phyloP scores from a whole-genome alignment of 2,797 vertebrate genomes.

The Chrysolophus pictus region DNA sequence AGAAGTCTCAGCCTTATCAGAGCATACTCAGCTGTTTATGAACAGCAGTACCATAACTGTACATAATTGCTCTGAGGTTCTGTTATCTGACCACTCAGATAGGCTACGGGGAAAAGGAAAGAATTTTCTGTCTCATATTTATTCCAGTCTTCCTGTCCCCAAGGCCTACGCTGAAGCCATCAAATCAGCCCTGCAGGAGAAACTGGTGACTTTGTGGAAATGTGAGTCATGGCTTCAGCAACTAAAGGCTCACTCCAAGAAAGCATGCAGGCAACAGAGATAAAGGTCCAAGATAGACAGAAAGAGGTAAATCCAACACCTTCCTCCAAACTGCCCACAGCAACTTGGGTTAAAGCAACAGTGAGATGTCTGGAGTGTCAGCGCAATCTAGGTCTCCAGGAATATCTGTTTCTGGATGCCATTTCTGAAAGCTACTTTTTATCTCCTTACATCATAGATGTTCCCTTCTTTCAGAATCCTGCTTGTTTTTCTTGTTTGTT shows the following conservation, averaged over 20 bases:
- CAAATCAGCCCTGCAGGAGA: neutral
- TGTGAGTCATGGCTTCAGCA: neutral
- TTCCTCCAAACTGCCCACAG: neutral
- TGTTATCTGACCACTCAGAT: neutral
- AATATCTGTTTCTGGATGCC: neutral
- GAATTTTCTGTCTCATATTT: neutral
- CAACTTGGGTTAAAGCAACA: neutral
- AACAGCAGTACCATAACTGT: neutral
- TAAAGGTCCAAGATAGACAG: neutral
- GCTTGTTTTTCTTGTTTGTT: accelerated
- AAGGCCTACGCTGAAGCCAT: neutral
- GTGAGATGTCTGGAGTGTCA: neutral
- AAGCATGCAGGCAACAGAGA: neutral
- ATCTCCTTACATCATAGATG: neutral
- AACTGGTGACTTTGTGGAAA: neutral
- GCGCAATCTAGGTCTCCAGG: neutral
- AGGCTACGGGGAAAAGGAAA: neutral
- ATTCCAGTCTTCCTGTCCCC: neutral
- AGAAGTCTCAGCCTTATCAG: neutral
- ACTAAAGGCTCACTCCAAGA: neutral
- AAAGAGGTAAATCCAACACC: accelerated
- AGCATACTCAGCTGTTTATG: neutral
- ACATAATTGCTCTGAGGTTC: neutral
- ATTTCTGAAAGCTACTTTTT: neutral
- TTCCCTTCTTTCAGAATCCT: neutral